Evolutionary conservation across 2,888 invertebrate species (phyloP).

Genomic region (Tenthredo amoena): DNA sequence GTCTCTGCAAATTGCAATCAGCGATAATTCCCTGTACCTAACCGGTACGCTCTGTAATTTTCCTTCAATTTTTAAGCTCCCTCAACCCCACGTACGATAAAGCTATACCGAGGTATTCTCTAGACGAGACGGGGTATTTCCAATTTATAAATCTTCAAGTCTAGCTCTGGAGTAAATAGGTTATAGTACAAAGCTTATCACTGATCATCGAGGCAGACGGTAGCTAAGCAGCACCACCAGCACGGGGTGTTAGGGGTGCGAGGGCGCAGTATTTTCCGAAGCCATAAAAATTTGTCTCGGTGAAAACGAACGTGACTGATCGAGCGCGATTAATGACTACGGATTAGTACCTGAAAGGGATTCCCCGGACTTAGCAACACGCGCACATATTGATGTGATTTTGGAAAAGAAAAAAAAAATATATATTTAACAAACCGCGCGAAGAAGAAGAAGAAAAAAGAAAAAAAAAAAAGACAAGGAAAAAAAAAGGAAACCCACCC

Average conservation of each 20-base stretch:
- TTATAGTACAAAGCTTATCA: neutral
- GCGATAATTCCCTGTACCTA: neutral
- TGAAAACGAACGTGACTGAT: neutral
- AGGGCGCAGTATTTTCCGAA: neutral
- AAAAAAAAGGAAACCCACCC: neutral
- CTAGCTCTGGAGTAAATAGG: neutral
- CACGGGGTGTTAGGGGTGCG: neutral
- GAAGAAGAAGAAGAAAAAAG: neutral
- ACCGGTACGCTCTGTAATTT: neutral
- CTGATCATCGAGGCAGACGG: neutral
- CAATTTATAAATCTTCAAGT: neutral
- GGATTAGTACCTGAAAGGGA: neutral
- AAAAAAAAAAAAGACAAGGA: neutral
- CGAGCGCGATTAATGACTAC: neutral
- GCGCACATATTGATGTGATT: neutral
- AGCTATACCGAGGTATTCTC: neutral
- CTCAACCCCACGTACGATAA: neutral
- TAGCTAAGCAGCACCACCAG: neutral
- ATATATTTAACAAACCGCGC: neutral
- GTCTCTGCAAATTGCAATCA: conserved; percentile 23
- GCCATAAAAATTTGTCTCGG: neutral
- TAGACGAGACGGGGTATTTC: neutral
- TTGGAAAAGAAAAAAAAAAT: neutral
- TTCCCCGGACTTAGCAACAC: neutral
- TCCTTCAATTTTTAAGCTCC: neutral